Evolutionary conservation across 2,113 vertebrate species (phyloP), one percentile per base, ranked within the genome.

Genomic region (Centropus unirufus): DNA sequence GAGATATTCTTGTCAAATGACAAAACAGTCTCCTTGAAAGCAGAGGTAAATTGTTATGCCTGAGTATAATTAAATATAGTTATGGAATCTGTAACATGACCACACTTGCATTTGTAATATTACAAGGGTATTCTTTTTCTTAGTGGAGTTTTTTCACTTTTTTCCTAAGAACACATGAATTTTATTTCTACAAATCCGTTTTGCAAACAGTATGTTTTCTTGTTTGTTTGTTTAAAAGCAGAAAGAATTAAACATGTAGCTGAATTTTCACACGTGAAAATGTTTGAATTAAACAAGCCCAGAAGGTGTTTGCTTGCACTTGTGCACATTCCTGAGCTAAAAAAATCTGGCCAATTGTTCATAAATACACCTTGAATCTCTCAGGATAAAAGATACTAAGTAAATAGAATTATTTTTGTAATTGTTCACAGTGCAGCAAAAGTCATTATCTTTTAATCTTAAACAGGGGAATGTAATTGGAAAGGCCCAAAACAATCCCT

Each of bases 341-440:
- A 95, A 92, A 92, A 66, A 58, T 54, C 74, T 89, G 66, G 46
- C 77, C 62, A 30, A 1, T 79, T 26, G 42, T 89, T 89, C 78
- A 26, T 73, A 91, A 91, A 92, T 69, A 89, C 11, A 70, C 24
- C 34, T 89, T 91, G 81, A 74, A 87, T 92, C 84, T 94, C 61
- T 76, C 49, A 34, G 87, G 93, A 73, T 95, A 83, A 91, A 95
- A 95, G 81, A 57, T 89, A 76, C 24, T 58, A 32, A 29, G 67
- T 92, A 91, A 94, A 95, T 30, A 84, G 69, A 83, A 59, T 42
- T 79, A 69, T 76, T 95, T 91, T 66, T 84, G 3, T 82, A 93
- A 92, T 92, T 83, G 51, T 84, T 20, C 89, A 66, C 46, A 76
- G 29, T n/a, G n/a, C 40, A 91, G 62, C 58, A 79, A 4, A 72